Evolutionary conservation across 2,113 vertebrate genomes (phyloP), one percentile per base, ranked within the genome.

Genomic region (Phyllopteryx taeniolatus): DNA sequence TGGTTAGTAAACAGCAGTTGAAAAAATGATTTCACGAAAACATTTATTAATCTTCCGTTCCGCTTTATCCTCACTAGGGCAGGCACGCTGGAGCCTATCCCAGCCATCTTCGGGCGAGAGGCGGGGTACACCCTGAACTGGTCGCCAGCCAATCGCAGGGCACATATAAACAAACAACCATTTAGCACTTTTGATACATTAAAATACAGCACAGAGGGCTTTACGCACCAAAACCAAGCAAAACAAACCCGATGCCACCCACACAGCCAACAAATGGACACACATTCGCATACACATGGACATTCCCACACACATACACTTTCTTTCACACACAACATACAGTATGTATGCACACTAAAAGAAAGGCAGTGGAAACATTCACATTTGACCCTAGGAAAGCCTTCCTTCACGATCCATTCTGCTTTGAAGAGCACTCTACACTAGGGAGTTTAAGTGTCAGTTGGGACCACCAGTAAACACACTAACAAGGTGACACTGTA

Each of bases 371-470:
- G 35, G 35, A 39, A 39, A 39, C 35, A 5, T 3, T 39, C 35
- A 39, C 35, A 39, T 39, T 39, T 39, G 35, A 2, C 35, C 35
- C 35, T 5, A 3, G 6, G 1, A 39, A 39, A 39, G 35, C n/a
- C 47, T 15, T 44, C 49, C 65, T 17, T 2, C 0, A 42, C 57
- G 42, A 44, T 72, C 49, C 77, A 68, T 67, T 15, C 49, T 60
- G 77, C 72, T 57, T 19, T 62, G 72, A 63, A 22, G 44, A 46
- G 67, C 51, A 22, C 53, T 67, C 60, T 83, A 78, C 74, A 74
- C 71, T 72, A 61, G 66, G 80, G 68, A 42, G 49, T 71, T 72
- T 69, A n/a, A 49, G 61, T 31, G 27, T 27, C 53, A 3, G 44
- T 39, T 6, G 31, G 63, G 73, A 72, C 47, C n/a, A 67, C 71